Evolutionary conservation across 2,888 invertebrate species (phyloP).

Genomic region (Seladonia tumulorum): DNA sequence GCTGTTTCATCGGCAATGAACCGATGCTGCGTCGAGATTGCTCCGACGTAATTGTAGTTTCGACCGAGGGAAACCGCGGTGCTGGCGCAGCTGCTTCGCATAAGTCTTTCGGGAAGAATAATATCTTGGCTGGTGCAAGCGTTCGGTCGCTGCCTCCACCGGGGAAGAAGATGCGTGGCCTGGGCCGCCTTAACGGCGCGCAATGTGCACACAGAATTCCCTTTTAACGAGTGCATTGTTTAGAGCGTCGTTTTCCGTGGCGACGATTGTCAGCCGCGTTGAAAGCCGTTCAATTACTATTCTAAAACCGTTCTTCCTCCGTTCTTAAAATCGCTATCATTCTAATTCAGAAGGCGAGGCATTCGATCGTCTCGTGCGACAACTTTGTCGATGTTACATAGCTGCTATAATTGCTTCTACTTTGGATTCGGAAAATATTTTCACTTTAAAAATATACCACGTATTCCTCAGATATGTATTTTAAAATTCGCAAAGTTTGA

Average conservation of each 20-base stretch:
- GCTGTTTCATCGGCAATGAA: slow-evolving; percentile 58
- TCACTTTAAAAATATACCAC: background rate
- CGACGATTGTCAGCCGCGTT: background rate
- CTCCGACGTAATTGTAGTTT: slow-evolving; percentile 59
- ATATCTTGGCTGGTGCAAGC: slow-evolving; percentile 75
- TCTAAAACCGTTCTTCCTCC: background rate
- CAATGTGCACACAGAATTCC: slow-evolving; percentile 27
- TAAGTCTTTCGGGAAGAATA: slow-evolving; percentile 80
- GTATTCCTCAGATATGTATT: background rate
- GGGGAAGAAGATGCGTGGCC: slow-evolving; percentile 50
- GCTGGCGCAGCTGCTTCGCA: slow-evolving; percentile 78
- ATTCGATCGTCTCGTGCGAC: background rate
- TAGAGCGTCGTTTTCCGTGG: background rate
- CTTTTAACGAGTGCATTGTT: slow-evolving; percentile 38
- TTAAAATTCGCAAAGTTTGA: background rate
- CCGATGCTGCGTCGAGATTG: slow-evolving; percentile 69
- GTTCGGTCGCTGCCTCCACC: slow-evolving; percentile 61
- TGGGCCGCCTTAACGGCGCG: slow-evolving; percentile 59
- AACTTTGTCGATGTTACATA: background rate
- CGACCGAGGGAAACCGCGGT: slow-evolving; percentile 50
- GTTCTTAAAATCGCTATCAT: background rate
- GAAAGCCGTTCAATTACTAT: background rate
- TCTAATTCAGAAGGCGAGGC: background rate
- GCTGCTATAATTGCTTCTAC: background rate
- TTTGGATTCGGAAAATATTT: background rate